Evolutionary conservation across 2,888 invertebrate genomes (phyloP).

Genomic region (Agrochola circellaris): DNA sequence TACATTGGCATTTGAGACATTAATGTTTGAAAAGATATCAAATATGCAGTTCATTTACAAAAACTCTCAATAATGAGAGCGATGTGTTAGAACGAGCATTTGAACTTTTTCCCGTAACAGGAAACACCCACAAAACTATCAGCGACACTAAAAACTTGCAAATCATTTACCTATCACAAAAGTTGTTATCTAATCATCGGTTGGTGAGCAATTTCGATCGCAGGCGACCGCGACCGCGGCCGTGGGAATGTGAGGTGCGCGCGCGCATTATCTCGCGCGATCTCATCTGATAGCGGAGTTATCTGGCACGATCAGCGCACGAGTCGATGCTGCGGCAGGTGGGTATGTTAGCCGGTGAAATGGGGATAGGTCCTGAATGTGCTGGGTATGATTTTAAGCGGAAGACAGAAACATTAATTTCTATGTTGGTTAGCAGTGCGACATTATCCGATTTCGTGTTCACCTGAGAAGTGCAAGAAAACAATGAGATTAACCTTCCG

Average conservation of each 20-base stretch:
- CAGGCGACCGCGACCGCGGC: conserved; percentile 68
- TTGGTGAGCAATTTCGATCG: conserved; percentile 69
- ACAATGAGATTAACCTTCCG: too few relatives aligned
- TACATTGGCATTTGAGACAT: background rate
- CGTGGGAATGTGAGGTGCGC: conserved; percentile 77
- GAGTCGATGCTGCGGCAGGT: conserved; percentile 68
- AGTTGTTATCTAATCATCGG: conserved; percentile 67
- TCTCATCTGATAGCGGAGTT: conserved; percentile 80
- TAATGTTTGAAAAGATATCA: background rate
- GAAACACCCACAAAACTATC: conserved; percentile 4
- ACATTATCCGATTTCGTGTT: too few relatives aligned
- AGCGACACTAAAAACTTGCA: conserved; percentile 58
- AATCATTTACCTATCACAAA: conserved; percentile 68
- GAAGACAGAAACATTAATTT: too few relatives aligned
- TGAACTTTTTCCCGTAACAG: background rate
- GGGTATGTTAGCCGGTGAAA: conserved; percentile 36
- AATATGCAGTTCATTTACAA: background rate
- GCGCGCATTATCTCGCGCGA: conserved; percentile 75
- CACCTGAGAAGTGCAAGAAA: too few relatives aligned
- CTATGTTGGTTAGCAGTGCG: too few relatives aligned
- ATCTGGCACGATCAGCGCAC: conserved; percentile 81
- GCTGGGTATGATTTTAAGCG: background rate
- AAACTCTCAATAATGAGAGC: conserved; percentile 1
- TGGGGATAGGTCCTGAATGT: conserved; percentile 44
- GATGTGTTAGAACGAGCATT: background rate